Percentiles rank a stretch among this genome's conserved stretches.
Conservation (phyloP, 2,113 vertebrate species). For the cattle (Bos taurus) region ARS-UCD2.0 NC_037330.1:66741501-66742000, state of each 20-base stretch:
- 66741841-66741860: constrained; percentile 59
- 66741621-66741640: constrained; percentile 97
- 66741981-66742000: not conserved
- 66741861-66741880: constrained; percentile 66
- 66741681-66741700: constrained; percentile 83
- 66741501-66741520: constrained; percentile 87
- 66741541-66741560: constrained; percentile 92
- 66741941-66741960: not conserved
- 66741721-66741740: constrained; percentile 79
- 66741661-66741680: constrained; percentile 83
- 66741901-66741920: constrained; percentile 66
- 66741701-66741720: constrained; percentile 81
- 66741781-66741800: constrained; percentile 71
- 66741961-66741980: not conserved
- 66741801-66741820: constrained; percentile 65
- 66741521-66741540: constrained; percentile 91
- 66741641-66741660: constrained; percentile 88
- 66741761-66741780: constrained; percentile 74
- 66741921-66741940: constrained; percentile 17
- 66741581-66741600: constrained; percentile 88
- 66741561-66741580: constrained; percentile 91
- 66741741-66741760: constrained; percentile 83
- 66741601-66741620: constrained; percentile 90
- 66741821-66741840: constrained; percentile 58
- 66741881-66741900: constrained; percentile 39